Percentiles rank a stretch among this genome's conserved stretches.
phyloP scores from a whole-genome alignment of 35 echinoderm and acorn worm genomes.

The Diadema setosum region DNA sequence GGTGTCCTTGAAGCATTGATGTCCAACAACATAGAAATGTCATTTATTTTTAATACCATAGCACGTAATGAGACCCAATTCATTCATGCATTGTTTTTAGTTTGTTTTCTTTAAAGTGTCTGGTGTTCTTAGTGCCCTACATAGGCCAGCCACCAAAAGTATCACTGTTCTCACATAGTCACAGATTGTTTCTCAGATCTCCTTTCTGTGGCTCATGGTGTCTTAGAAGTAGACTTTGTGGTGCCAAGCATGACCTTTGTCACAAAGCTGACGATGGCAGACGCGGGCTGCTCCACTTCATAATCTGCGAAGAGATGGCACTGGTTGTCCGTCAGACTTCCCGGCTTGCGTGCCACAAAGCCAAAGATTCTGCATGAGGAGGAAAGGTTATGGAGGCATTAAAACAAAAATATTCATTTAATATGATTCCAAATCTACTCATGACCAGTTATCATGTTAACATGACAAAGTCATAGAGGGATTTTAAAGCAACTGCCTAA shows the following conservation, averaged over 20 bases:
- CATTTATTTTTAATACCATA: too few relatives aligned
- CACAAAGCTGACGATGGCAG: slow-evolving; percentile 95
- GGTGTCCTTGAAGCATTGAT: too few relatives aligned
- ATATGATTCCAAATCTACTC: too few relatives aligned
- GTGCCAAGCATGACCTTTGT: slow-evolving; percentile 90
- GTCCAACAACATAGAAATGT: too few relatives aligned
- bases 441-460: too few relatives aligned
- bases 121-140: slow-evolving; percentile 20
- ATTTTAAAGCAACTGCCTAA: too few relatives aligned
- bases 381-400: too few relatives aligned
- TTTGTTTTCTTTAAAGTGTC: neutral
- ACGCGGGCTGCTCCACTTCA: slow-evolving; percentile 90
- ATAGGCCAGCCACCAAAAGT: too few relatives aligned
- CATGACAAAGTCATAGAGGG: too few relatives aligned
- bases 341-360: slow-evolving; percentile 84
- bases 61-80: neutral
- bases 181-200: too few relatives aligned
- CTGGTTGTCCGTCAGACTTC: slow-evolving; percentile 87
- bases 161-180: too few relatives aligned
- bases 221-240: slow-evolving; percentile 17
- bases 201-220: slow-evolving; percentile 10
- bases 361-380: slow-evolving; percentile 85
- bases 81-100: neutral
- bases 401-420: too few relatives aligned
- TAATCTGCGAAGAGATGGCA: slow-evolving; percentile 94